Evolutionary conservation across 2,888 invertebrate species (phyloP), one percentile per base, ranked within the genome.

Genomic region (Chrysolina oricalcia): DNA sequence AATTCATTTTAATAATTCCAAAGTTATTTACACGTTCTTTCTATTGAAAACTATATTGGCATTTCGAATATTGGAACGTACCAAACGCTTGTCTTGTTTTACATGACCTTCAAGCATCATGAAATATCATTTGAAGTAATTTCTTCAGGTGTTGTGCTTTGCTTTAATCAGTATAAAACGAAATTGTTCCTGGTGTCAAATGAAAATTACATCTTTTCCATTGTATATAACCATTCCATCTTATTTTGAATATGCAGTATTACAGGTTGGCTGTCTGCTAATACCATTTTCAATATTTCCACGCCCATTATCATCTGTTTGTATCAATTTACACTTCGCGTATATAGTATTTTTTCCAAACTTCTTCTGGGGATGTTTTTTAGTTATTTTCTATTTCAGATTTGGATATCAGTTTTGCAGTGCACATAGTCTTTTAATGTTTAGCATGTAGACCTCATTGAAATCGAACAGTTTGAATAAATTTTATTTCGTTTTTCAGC

Each of bases 401-500:
- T 78, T 74, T 77, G 79, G 80, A 73, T 78, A 75, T 75, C 48
- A 67, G 68, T 73, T 78, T 74, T 78, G 76, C 74, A 76, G 78
- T 80, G 77, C 77, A 78, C 77, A 74, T 75, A 75, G 59, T 74
- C 23, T 72, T 8, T 78, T 73, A 70, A 63, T 76, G 68, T 77
- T 72, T 62, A 77, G 81, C 81, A 81, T 81, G 81, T 75, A 62
- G 56, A 77, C 10, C 0, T 68, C 70, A 65, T 71, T 68, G 72
- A 64, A 21, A 65, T 40, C 46, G 59, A 72, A 56, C 74, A 75
- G 76, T 67, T 67, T 69, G 77, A 79, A 74, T 73, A 50, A 72
- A 70, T 77, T 35, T 72, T 23, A 48, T 71, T 75, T 72, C 78
- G 68, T 79, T 80, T 86, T 86, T 41, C 86, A 88, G 87, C 84